phyloP scores from a whole-genome alignment of 2,797 vertebrate genomes.

The Rhabdomys pumilio region DNA sequence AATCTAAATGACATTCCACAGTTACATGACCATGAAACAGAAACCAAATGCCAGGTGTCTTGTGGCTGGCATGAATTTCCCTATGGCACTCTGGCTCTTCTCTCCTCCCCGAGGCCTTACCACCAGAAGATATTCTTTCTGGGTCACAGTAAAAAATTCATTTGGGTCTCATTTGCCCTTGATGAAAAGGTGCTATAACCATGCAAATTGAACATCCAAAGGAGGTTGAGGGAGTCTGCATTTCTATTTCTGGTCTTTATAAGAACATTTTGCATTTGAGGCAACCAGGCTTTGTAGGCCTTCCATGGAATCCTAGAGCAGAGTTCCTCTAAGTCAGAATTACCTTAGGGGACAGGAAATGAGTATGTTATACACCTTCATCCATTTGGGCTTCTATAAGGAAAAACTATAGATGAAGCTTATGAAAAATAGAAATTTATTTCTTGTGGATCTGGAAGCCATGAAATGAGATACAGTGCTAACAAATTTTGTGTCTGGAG shows the following conservation, averaged over 20 bases:
- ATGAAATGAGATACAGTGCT: neutral
- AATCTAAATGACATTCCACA: neutral
- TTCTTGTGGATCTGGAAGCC: neutral
- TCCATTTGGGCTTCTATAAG: neutral
- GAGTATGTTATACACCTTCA: neutral
- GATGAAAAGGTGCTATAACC: conserved; percentile 75
- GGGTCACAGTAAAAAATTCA: conserved; percentile 69
- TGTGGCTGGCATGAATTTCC: conserved; percentile 65
- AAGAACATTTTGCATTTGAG: conserved; percentile 74
- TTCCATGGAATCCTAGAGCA: conserved; percentile 30
- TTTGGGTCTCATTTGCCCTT: conserved; percentile 83
- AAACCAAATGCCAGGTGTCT: conserved; percentile 50
- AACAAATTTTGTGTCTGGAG: neutral
- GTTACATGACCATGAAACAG: neutral
- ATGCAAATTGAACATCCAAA: conserved; percentile 76
- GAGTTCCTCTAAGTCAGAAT: conserved; percentile 47
- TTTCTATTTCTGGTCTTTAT: conserved; percentile 71
- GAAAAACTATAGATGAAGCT: neutral
- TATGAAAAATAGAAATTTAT: neutral
- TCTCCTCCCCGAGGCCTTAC: neutral
- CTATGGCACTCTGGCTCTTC: neutral
- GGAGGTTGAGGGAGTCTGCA: conserved; percentile 50
- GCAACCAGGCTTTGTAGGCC: conserved; percentile 38
- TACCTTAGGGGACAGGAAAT: neutral
- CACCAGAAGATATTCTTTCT: conserved; percentile 64